Conservation (phyloP, 2,888 invertebrate species). For the Melanostoma mellinum region DNA sequence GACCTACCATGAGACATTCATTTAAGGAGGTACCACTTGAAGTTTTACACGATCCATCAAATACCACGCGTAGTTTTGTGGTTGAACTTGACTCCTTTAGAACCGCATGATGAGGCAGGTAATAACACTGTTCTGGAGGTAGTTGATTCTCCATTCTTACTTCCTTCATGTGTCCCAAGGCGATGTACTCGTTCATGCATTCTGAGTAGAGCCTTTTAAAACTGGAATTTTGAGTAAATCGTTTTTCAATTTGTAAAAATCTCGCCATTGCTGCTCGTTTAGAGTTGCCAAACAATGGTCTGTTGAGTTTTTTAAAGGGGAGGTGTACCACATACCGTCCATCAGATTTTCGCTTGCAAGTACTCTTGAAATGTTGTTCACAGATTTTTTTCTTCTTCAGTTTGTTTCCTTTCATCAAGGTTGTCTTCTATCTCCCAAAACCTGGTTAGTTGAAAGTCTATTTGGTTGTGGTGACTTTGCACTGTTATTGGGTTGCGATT, state of each 20-base stretch:
- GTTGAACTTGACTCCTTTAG: constrained; percentile 11
- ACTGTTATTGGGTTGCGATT: too few species aligned
- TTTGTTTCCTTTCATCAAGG: background rate
- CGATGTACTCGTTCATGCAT: background rate
- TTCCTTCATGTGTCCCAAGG: constrained; percentile 13
- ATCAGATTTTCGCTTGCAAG: too few species aligned
- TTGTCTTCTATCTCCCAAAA: constrained; percentile 14
- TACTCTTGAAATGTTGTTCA: too few species aligned
- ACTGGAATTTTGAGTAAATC: too few species aligned
- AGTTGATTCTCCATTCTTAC: background rate
- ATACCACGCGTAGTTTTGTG: background rate
- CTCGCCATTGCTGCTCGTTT: constrained; percentile 4
- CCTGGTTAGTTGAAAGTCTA: background rate
- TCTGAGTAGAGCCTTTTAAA: background rate
- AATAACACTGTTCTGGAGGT: background rate
- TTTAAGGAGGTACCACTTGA: too few species aligned
- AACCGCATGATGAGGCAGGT: constrained; percentile 22
- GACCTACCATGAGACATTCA: too few species aligned
- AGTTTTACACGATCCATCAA: too few species aligned
- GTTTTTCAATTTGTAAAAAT: too few species aligned
- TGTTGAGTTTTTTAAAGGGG: background rate
- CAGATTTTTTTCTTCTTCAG: background rate
- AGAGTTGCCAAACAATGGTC: constrained; percentile 2
- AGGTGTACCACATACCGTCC: constrained; percentile 1
- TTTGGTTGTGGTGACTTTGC: background rate